These are phyloP conservation scores for Volucella bombylans DNA, from an alignment of 2,888 invertebrate species.

Conservation along the genomic window DNA sequence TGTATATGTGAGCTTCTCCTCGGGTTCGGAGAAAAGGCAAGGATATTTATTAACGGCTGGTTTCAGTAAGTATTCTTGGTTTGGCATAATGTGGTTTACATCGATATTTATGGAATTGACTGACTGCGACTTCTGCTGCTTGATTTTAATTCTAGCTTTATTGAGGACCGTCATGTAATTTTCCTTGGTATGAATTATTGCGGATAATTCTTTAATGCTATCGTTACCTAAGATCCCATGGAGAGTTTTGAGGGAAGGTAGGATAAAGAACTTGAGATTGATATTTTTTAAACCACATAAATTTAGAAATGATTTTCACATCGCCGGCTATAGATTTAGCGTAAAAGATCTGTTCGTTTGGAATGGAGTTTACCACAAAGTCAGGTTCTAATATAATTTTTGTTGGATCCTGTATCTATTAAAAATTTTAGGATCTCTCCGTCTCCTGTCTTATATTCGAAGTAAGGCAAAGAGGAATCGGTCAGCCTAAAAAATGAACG, in stretches of 20 bases:
- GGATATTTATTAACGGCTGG: not conserved
- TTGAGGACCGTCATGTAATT: slow-evolving; percentile 2
- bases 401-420: slow-evolving; percentile 26
- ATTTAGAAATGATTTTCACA: slow-evolving; percentile 25
- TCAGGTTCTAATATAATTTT: slow-evolving; percentile 22
- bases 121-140: too few species aligned
- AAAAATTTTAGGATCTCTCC: slow-evolving; percentile 31
- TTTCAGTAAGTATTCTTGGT: not conserved
- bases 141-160: slow-evolving; percentile 1
- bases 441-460: slow-evolving; percentile 3
- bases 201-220: too few species aligned
- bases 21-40: slow-evolving; percentile 16
- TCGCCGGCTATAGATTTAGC: slow-evolving; percentile 37
- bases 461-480: slow-evolving; percentile 17
- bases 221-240: too few species aligned
- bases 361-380: slow-evolving; percentile 8
- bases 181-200: too few species aligned
- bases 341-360: slow-evolving; percentile 1
- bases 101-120: not conserved
- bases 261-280: slow-evolving; percentile 17
- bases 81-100: not conserved
- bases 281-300: slow-evolving; percentile 15
- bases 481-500: not conserved
- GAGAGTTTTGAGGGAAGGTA: not conserved
- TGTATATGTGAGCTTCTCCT: slow-evolving; percentile 10